These are phyloP conservation scores for Zaprionus lineosus DNA, from an alignment of 2,888 invertebrate species.

Conservation along the genomic window DNA sequence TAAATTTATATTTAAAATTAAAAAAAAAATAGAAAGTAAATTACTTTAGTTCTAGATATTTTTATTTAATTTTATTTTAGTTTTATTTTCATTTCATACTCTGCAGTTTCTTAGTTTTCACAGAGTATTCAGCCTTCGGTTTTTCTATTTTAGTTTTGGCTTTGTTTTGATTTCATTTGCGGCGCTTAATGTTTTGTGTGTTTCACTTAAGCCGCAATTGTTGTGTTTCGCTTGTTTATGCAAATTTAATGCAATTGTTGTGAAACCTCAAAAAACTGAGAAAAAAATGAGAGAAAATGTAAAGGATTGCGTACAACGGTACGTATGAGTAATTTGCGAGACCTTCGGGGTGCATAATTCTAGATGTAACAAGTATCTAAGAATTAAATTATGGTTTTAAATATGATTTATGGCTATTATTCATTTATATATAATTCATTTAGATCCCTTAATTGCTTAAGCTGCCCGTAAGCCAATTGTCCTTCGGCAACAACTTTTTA, in stretches of 20 bases:
- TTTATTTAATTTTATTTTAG: no score
- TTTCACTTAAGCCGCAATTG: slow-evolving; percentile 14
- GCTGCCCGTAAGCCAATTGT: no score
- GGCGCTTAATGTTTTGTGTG: slow-evolving; percentile 42
- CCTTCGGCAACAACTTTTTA: no score
- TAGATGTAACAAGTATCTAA: slow-evolving; percentile 30
- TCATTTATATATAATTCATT: no score
- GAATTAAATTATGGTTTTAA: background rate
- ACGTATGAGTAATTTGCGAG: slow-evolving; percentile 31
- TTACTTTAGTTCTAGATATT: no score
- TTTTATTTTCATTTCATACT: no score
- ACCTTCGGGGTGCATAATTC: slow-evolving; percentile 15
- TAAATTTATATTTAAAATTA: no score
- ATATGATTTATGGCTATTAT: no score
- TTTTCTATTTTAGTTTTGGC: background rate
- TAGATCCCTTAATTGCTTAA: no score
- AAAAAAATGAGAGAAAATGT: background rate
- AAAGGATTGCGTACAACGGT: slow-evolving; percentile 12
- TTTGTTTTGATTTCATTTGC: slow-evolving; percentile 45
- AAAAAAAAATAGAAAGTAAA: no score
- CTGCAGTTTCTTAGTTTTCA: no score
- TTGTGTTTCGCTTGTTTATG: slow-evolving; percentile 47
- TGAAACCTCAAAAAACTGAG: slow-evolving; percentile 13
- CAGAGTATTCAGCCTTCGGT: no score
- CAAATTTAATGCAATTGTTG: slow-evolving; percentile 63